phyloP scores from a whole-genome alignment of 2,888 invertebrate species.

The Melinaea marsaeus region DNA sequence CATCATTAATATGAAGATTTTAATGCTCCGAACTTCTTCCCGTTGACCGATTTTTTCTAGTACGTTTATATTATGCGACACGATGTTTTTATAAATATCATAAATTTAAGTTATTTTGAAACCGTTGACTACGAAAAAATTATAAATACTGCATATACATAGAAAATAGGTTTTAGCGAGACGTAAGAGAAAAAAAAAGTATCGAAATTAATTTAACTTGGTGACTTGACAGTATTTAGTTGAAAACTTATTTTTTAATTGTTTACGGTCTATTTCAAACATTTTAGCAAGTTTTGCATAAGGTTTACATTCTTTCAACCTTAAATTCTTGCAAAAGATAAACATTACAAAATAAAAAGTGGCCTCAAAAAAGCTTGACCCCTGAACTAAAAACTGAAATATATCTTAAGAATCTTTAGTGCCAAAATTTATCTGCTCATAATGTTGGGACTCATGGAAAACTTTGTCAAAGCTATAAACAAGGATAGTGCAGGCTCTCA shows the following conservation, averaged over 20 bases:
- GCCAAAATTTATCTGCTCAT: constrained; percentile 17
- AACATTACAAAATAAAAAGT: too few species aligned
- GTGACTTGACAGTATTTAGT: constrained; percentile 18
- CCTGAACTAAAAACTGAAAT: too few species aligned
- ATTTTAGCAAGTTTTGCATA: constrained; percentile 22
- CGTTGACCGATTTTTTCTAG: neutral
- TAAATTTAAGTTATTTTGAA: too few species aligned
- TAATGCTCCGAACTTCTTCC: neutral
- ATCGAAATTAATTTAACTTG: constrained; percentile 19
- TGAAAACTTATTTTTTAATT: constrained; percentile 23
- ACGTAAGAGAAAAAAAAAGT: constrained; percentile 15
- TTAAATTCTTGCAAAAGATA: neutral
- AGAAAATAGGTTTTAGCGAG: constrained; percentile 13
- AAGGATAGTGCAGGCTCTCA: constrained; percentile 3
- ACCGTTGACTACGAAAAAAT: too few species aligned
- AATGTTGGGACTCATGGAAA: constrained; percentile 13
- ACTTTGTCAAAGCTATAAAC: constrained; percentile 11
- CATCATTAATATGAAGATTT: constrained; percentile 1
- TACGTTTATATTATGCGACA: neutral
- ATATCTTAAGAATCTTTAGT: constrained; percentile 5
- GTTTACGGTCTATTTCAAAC: constrained; percentile 20
- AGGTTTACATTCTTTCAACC: constrained; percentile 3
- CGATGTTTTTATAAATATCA: too few species aligned
- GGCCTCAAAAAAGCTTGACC: too few species aligned
- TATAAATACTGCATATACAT: neutral